Percentiles rank a stretch among this genome's conserved stretches.
phyloP scores from a whole-genome alignment of 2,797 vertebrate species.

The Sardinella longiceps region DNA sequence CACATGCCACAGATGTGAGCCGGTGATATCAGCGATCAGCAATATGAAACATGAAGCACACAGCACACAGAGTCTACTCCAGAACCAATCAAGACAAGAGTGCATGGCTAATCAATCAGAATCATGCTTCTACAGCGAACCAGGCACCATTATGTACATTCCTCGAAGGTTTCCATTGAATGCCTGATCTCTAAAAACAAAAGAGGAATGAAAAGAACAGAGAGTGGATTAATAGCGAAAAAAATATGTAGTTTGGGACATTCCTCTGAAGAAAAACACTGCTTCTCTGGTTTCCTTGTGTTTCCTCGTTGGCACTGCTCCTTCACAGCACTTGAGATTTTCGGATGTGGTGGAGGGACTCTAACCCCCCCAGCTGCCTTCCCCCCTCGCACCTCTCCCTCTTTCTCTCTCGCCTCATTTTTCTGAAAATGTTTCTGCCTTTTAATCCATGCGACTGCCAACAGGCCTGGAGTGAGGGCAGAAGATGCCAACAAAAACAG shows the following conservation, averaged over 20 bases:
- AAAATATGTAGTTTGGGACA: slow-evolving; percentile 55
- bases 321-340: slow-evolving; percentile 65
- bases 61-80: slow-evolving; percentile 20
- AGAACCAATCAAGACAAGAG: not conserved
- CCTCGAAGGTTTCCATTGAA: not conserved
- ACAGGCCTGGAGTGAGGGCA: slow-evolving; percentile 60
- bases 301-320: slow-evolving; percentile 62
- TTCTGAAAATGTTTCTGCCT: slow-evolving; percentile 58
- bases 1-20: slow-evolving; percentile 21
- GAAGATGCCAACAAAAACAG: slow-evolving; percentile 75
- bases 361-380: not conserved
- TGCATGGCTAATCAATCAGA: not conserved
- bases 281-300: slow-evolving; percentile 44
- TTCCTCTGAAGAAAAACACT: slow-evolving; percentile 60
- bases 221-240: slow-evolving; percentile 29
- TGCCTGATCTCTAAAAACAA: not conserved
- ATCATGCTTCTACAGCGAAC: not conserved
- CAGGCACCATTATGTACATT: not conserved
- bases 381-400: slow-evolving; percentile 23
- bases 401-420: slow-evolving; percentile 31
- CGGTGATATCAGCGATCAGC: not conserved
- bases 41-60: not conserved
- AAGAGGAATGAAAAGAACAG: slow-evolving; percentile 37
- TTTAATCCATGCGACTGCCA: slow-evolving; percentile 53
- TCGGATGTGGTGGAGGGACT: slow-evolving; percentile 35